These are phyloP conservation scores for Aphyosemion australe DNA, from an alignment of 2,113 vertebrate species.

Conservation along the genomic window DNA sequence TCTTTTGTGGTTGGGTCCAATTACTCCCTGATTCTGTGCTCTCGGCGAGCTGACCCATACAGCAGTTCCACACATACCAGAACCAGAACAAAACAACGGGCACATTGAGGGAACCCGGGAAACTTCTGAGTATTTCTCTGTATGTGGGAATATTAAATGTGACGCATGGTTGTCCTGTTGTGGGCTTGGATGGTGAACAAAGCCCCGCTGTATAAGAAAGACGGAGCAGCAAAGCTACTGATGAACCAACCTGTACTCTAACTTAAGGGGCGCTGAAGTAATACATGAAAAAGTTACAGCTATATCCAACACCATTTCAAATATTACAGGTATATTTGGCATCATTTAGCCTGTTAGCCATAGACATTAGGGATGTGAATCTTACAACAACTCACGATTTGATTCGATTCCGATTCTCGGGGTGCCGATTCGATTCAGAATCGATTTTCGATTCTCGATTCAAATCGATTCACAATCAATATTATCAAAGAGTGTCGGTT, in stretches of 20 bases:
- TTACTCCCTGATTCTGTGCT: slow-evolving; percentile 54
- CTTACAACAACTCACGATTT: too few species aligned
- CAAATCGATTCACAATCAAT: too few species aligned
- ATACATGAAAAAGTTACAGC: too few species aligned
- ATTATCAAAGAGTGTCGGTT: too few species aligned
- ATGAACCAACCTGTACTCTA: neutral
- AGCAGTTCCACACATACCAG: slow-evolving; percentile 62
- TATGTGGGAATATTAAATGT: slow-evolving; percentile 54
- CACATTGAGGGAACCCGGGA: slow-evolving; percentile 59
- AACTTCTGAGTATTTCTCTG: slow-evolving; percentile 3
- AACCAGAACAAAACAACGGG: slow-evolving; percentile 60
- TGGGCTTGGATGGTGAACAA: slow-evolving; percentile 53
- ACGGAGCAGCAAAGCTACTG: neutral
- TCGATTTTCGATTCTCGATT: too few species aligned
- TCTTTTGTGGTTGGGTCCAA: slow-evolving; percentile 63
- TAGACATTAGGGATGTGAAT: too few species aligned
- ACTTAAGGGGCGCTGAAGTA: too few species aligned
- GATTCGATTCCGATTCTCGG: too few species aligned
- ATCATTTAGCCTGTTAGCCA: too few species aligned
- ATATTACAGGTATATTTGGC: too few species aligned
- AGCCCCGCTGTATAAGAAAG: slow-evolving; percentile 44
- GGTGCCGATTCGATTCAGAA: too few species aligned
- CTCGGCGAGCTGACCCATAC: slow-evolving; percentile 58
- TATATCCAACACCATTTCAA: too few species aligned
- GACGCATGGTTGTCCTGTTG: slow-evolving; percentile 51